Conservation (phyloP, 2,888 invertebrate genomes). For the Hirtodrosophila cameraria region DNA sequence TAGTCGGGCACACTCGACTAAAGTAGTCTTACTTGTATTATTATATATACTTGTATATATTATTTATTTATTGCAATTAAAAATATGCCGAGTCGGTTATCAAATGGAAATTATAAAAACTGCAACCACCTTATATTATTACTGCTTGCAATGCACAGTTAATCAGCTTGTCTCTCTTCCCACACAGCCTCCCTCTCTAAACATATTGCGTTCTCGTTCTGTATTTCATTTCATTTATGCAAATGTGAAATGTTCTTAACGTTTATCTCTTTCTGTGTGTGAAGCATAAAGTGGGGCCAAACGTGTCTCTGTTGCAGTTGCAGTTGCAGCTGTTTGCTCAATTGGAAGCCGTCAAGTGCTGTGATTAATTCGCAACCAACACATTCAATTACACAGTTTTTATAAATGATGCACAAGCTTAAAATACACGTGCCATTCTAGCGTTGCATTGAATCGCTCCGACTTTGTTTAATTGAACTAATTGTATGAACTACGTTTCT, state of each 20-base stretch:
- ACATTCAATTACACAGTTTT: constrained; percentile 42
- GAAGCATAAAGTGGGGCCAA: background rate
- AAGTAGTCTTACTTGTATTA: no score
- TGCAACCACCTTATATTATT: no score
- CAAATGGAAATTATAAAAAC: no score
- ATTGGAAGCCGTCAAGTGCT: constrained; percentile 33
- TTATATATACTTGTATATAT: no score
- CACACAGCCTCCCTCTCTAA: background rate
- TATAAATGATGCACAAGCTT: constrained; percentile 20
- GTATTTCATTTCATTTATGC: constrained; percentile 5
- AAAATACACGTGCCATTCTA: constrained; percentile 33
- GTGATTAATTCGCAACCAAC: constrained; percentile 43
- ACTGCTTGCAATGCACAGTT: background rate
- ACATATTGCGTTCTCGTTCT: constrained; percentile 19
- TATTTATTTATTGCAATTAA: no score
- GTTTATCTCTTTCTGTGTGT: background rate
- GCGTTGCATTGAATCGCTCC: no score
- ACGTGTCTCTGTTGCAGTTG: constrained; percentile 25
- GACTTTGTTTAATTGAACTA: no score
- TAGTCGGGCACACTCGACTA: no score
- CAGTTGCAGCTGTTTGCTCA: constrained; percentile 31
- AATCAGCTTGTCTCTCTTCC: constrained; percentile 7
- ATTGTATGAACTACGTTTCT: no score
- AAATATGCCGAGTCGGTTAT: no score
- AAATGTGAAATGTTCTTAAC: constrained; percentile 2